Conservation (phyloP, 1,140 invertebrate species). For the Bombus consobrinus region DNA sequence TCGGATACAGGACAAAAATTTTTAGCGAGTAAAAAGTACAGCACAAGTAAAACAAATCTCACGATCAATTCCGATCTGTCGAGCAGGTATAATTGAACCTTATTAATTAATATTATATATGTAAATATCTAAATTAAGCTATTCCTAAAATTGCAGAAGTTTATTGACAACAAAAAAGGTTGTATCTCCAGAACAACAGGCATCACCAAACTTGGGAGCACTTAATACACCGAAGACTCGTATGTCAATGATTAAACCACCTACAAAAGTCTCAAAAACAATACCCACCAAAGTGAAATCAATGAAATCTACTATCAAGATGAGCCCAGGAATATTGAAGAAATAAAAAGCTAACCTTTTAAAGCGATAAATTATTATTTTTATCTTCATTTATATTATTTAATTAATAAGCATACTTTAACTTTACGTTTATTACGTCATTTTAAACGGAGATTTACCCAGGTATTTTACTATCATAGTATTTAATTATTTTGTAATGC, state of each 20-base stretch:
- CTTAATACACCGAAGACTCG: background rate
- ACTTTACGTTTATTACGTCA: conserved; percentile 5
- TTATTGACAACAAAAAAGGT: background rate
- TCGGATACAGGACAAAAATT: background rate
- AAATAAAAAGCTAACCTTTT: background rate
- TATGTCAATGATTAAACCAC: conserved; percentile 23
- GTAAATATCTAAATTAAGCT: background rate
- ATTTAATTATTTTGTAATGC: conserved; percentile 11
- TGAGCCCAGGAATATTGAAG: background rate
- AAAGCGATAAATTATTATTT: conserved; percentile 17
- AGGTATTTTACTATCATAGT: conserved; percentile 5
- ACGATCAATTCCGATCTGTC: background rate
- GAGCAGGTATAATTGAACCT: background rate
- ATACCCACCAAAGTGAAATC: conserved; percentile 12
- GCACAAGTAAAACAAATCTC: background rate
- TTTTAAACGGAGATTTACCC: conserved; percentile 16
- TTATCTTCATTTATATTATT: background rate
- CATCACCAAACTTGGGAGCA: background rate
- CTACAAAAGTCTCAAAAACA: conserved; percentile 18
- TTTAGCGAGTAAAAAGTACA: background rate
- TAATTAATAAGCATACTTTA: background rate
- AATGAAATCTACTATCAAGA: background rate
- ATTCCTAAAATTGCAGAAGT: background rate
- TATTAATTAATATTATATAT: background rate
- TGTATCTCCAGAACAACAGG: background rate